These are phyloP conservation scores for Ectemnius lituratus DNA, from an alignment of 2,888 invertebrate species.

Conservation along the genomic window DNA sequence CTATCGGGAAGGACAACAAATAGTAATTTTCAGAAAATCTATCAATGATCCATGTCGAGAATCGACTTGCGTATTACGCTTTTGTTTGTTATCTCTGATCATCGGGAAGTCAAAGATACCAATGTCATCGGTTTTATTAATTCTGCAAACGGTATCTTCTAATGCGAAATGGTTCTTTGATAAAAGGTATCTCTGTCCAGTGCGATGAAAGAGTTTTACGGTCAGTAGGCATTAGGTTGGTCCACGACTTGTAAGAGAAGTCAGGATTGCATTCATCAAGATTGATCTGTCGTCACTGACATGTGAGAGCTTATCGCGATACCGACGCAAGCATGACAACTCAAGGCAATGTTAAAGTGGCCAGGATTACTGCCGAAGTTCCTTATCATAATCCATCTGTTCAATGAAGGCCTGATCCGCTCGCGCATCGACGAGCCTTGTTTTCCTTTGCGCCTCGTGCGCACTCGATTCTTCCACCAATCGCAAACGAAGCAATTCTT, in stretches of 20 bases:
- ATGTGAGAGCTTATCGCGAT: conserved; percentile 14
- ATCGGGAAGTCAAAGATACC: conserved; percentile 15
- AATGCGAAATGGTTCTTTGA: background rate
- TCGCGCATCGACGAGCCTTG: background rate
- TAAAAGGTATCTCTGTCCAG: too few species aligned
- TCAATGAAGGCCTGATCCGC: background rate
- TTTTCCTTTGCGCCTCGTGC: too few species aligned
- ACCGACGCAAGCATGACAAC: conserved; percentile 10
- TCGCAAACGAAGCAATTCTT: too few species aligned
- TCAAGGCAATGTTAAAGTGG: background rate
- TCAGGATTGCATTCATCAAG: background rate
- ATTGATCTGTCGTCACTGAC: background rate
- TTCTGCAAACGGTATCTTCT: background rate
- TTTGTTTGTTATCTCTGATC: conserved; percentile 25
- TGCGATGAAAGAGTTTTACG: too few species aligned
- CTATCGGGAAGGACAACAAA: too few species aligned
- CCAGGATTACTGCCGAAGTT: conserved; percentile 8
- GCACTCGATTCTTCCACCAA: too few species aligned
- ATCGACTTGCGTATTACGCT: background rate
- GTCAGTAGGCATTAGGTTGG: too few species aligned
- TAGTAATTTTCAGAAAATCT: too few species aligned
- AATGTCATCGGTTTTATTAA: background rate
- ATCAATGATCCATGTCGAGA: too few species aligned
- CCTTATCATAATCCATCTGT: background rate
- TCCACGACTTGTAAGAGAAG: too few species aligned